Percentiles rank a stretch among this genome's conserved stretches.
phyloP scores from a whole-genome alignment of 1,140 invertebrate genomes.

The Microplitis mediator region DNA sequence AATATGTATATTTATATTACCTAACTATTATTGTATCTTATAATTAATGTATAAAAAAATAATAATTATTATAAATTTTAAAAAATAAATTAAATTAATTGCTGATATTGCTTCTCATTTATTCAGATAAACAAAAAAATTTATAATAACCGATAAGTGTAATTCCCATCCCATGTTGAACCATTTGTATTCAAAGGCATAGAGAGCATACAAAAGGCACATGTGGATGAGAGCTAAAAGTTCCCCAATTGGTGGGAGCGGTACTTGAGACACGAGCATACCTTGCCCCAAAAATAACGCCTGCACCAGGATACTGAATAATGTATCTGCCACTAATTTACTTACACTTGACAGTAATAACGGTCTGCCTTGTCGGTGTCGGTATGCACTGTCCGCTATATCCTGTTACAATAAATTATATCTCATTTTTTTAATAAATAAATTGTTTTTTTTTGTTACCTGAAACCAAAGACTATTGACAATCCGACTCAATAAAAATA shows the following conservation, averaged over 20 bases:
- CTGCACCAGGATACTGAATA: conserved; percentile 88
- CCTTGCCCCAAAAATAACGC: conserved; percentile 88
- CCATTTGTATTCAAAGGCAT: conserved; percentile 98
- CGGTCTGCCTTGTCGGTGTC: conserved; percentile 80
- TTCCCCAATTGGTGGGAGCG: conserved; percentile 76
- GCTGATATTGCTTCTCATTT: no score
- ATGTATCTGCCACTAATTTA: conserved; percentile 84
- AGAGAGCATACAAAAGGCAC: conserved; percentile 90
- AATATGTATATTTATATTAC: no score
- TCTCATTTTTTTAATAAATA: conserved; percentile 13
- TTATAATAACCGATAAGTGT: conserved; percentile 72
- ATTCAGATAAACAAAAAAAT: no score
- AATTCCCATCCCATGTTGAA: conserved; percentile 95
- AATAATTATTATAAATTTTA: no score
- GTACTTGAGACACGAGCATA: conserved; percentile 78
- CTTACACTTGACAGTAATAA: conserved; percentile 79
- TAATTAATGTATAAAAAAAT: no score
- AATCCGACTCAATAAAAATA: conserved; percentile 86
- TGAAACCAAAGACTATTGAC: conserved; percentile 90
- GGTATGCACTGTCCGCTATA: conserved; percentile 89
- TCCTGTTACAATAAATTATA: conserved; percentile 67
- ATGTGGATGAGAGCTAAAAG: conserved; percentile 81
- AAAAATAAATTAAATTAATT: no score
- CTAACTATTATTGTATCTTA: no score
- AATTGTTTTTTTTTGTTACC: no score